Evolutionary conservation across 2,113 vertebrate genomes (phyloP).

Genomic region (Zingel zingel): DNA sequence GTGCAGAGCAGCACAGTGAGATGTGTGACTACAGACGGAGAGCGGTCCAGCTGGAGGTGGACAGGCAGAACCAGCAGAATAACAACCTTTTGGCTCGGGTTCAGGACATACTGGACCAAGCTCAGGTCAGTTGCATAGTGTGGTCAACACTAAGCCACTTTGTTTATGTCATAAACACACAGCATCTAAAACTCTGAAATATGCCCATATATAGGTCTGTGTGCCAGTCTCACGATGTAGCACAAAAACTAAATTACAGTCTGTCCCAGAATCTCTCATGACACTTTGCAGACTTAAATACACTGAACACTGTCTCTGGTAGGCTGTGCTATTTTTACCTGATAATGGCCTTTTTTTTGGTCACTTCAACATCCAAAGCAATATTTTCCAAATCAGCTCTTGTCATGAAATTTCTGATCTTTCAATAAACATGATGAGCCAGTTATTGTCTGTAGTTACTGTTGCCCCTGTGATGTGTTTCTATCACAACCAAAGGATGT

Average conservation of each 20-base stretch:
- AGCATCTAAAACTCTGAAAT: not conserved
- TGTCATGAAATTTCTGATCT: not conserved
- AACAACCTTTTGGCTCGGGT: conserved; percentile 84
- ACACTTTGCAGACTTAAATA: conserved; percentile 52
- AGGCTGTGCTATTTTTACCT: conserved; percentile 43
- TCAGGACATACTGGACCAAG: conserved; percentile 87
- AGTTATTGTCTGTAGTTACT: not conserved
- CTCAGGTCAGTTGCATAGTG: conserved; percentile 82
- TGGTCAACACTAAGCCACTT: not conserved
- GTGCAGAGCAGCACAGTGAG: conserved; percentile 86
- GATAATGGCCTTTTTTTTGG: not conserved
- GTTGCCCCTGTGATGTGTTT: not conserved
- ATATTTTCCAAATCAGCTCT: not conserved
- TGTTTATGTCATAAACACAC: not conserved
- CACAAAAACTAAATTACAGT: conserved; percentile 51
- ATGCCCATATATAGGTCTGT: conserved; percentile 6
- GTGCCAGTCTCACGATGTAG: conserved; percentile 28
- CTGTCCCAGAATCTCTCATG: conserved; percentile 37
- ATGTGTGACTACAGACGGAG: conserved; percentile 87
- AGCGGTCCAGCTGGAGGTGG: conserved; percentile 85
- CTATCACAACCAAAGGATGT: not conserved
- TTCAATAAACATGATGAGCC: not conserved
- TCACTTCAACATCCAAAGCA: conserved; percentile 4
- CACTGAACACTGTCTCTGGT: conserved; percentile 10
- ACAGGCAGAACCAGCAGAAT: conserved; percentile 80